Percentiles rank a stretch among this genome's conserved stretches.
Evolutionary conservation across 2,888 invertebrate genomes (phyloP).

Genomic region (Archaeoteleia sp.): DNA sequence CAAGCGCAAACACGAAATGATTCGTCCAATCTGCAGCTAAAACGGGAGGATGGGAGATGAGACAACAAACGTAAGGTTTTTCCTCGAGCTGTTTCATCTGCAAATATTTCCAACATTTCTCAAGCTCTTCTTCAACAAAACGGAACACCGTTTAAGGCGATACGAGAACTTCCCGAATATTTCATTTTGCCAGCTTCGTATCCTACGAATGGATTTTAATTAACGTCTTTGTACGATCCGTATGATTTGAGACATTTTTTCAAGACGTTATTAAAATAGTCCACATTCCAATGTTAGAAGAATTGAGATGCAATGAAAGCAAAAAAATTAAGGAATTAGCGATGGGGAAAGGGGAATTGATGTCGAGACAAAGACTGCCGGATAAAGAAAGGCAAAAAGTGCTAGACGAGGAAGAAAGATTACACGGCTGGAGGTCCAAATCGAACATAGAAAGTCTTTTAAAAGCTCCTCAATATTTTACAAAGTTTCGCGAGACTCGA

Average conservation of each 20-base stretch:
- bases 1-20: slow-evolving; percentile 29
- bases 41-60: slow-evolving; percentile 1
- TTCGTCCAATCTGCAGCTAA: background rate
- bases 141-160: background rate
- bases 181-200: background rate
- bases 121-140: background rate
- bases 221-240: background rate
- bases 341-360: slow-evolving; percentile 27
- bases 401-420: slow-evolving; percentile 39
- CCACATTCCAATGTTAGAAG: background rate
- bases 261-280: slow-evolving; percentile 1
- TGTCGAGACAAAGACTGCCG: slow-evolving; percentile 21
- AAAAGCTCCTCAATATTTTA: slow-evolving; percentile 67
- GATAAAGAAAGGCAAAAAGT: slow-evolving; percentile 29
- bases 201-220: no score
- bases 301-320: slow-evolving; percentile 19
- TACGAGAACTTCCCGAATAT: slow-evolving; percentile 1
- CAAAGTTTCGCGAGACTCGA: slow-evolving; percentile 59
- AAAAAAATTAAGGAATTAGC: slow-evolving; percentile 44
- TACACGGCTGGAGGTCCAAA: slow-evolving; percentile 51
- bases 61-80: slow-evolving; percentile 1
- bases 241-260: background rate
- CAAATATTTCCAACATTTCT: slow-evolving; percentile 5
- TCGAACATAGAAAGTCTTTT: slow-evolving; percentile 68
- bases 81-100: slow-evolving; percentile 1